phyloP scores from a whole-genome alignment of 2,888 invertebrate species.

The Cremastinae sp. region DNA sequence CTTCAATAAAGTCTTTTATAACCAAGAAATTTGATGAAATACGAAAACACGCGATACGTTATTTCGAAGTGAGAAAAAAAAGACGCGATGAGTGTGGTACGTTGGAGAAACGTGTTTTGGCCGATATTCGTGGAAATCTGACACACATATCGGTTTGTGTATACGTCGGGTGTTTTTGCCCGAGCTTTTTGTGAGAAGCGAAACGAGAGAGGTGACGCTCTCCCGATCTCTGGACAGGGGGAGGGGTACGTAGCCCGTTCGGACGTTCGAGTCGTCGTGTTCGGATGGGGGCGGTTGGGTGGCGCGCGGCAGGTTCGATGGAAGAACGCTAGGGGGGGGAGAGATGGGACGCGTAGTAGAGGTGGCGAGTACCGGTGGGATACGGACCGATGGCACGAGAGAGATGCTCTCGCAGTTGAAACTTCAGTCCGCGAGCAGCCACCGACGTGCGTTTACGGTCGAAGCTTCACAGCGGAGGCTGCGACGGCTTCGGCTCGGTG shows the following conservation, averaged over 20 bases:
- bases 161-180: too few species aligned
- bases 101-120: too few species aligned
- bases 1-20: too few species aligned
- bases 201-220: neutral
- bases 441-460: constrained; percentile 74
- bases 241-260: constrained; percentile 22
- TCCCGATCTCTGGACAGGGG: constrained; percentile 11
- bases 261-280: constrained; percentile 2
- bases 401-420: constrained; percentile 66
- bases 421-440: constrained; percentile 79
- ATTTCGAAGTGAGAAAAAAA: too few species aligned
- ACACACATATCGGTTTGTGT: too few species aligned
- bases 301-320: constrained; percentile 30
- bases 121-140: too few species aligned
- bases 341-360: constrained; percentile 42
- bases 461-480: constrained; percentile 71
- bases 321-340: constrained; percentile 30
- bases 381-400: constrained; percentile 69
- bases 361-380: constrained; percentile 62
- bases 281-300: constrained; percentile 10
- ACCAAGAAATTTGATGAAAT: too few species aligned
- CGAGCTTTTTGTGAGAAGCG: neutral
- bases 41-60: too few species aligned
- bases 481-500: constrained; percentile 63
- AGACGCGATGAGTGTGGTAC: too few species aligned